These are phyloP conservation scores for Yponomeuta cagnagella DNA, from an alignment of 2,888 invertebrate species.

Conservation along the genomic window DNA sequence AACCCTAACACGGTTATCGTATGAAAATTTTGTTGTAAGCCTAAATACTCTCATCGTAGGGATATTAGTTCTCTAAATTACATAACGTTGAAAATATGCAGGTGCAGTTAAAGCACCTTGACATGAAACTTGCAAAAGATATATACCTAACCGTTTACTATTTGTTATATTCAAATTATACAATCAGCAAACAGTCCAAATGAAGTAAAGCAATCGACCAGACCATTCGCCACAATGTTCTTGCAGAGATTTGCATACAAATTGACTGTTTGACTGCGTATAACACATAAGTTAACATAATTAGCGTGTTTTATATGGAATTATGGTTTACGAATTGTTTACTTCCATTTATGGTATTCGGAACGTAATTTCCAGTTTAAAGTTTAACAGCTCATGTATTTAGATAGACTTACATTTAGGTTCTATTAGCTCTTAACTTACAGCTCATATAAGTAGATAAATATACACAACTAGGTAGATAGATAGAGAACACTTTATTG, in stretches of 20 bases:
- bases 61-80: neutral
- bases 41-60: no score
- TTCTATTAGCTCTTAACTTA: neutral
- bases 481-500: no score
- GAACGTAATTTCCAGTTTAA: neutral
- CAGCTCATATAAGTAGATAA: neutral
- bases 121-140: neutral
- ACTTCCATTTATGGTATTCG: conserved; percentile 11
- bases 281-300: neutral
- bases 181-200: conserved; percentile 15
- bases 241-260: conserved; percentile 23
- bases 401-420: neutral
- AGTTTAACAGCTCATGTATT: neutral
- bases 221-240: conserved; percentile 19
- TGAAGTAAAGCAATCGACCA: conserved; percentile 20
- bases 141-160: neutral
- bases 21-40: no score
- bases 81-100: neutral
- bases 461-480: no score
- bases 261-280: conserved; percentile 17
- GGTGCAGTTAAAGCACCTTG: neutral
- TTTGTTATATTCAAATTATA: neutral
- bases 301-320: neutral
- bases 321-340: conserved; percentile 12
- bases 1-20: no score